A percentile compares a stretch with the other conserved stretches of the same genome.
Evolutionary conservation across 1,140 invertebrate genomes (phyloP).

Genomic region (Drosophila bocki): DNA sequence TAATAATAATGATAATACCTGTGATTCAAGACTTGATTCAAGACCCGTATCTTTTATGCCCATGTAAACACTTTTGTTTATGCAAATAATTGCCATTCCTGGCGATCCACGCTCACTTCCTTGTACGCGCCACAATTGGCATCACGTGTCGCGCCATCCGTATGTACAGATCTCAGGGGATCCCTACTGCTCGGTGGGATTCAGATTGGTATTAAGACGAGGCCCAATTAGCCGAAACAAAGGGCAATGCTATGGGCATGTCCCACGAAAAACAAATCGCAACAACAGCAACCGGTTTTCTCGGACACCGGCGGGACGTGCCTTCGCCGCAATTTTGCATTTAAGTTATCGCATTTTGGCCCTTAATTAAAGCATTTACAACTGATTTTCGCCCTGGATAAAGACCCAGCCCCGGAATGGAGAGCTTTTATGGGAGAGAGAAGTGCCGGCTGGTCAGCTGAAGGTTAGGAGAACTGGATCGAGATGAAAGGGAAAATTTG

Average conservation of each 20-base stretch:
- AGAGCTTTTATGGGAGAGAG: slow-evolving; percentile 2
- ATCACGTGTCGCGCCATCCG: slow-evolving; percentile 11
- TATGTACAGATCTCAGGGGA: not conserved
- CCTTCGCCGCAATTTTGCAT: slow-evolving; percentile 63
- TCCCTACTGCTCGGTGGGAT: not conserved
- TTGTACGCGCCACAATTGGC: slow-evolving; percentile 44
- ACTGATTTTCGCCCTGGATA: slow-evolving; percentile 64
- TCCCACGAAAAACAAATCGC: slow-evolving; percentile 22
- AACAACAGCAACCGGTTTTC: slow-evolving; percentile 56
- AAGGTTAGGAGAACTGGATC: slow-evolving; percentile 46
- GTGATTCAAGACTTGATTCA: slow-evolving; percentile 30
- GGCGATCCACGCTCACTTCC: slow-evolving; percentile 43
- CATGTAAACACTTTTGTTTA: slow-evolving; percentile 69
- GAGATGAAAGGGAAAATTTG: slow-evolving; percentile 39
- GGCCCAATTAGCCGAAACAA: slow-evolving; percentile 56
- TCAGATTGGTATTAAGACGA: slow-evolving; percentile 9
- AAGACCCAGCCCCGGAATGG: slow-evolving; percentile 11
- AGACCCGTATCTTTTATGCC: slow-evolving; percentile 34
- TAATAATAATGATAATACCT: slow-evolving; percentile 27
- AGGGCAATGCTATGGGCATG: slow-evolving; percentile 50
- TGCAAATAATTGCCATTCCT: slow-evolving; percentile 68
- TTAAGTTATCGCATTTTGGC: slow-evolving; percentile 72
- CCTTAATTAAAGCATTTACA: slow-evolving; percentile 79
- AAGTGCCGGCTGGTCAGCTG: slow-evolving; percentile 15
- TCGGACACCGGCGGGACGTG: slow-evolving; percentile 48